Base-by-base conservation (phyloP, 2,797 vertebrate genomes). In the Denticeps clupeoides region DNA sequence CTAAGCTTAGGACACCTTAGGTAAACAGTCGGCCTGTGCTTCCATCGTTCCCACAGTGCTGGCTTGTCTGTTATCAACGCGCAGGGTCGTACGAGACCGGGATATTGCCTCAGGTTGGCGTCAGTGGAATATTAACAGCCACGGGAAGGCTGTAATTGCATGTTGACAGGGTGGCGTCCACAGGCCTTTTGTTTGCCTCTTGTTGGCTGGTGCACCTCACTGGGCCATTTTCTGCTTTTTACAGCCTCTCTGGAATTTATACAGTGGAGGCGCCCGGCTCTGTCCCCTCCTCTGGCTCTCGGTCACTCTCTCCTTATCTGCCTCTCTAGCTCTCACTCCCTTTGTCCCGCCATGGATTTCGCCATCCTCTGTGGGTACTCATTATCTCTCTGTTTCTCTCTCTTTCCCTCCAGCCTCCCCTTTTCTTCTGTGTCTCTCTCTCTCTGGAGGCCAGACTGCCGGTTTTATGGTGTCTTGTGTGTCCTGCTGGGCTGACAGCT, bases 161-260 rank as follows among this genome's bases (percentile, higher is more conserved):
- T 37, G 44, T 23, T 48, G 41, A 48, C 29, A 37, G 37, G 51
- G 51, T 35, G 52, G 51, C 49, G 54, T 47, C 33, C 42, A 47
- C 10, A 40, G 28, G 29, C 55, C 32, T 10, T 59, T 47, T 61
- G 57, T 62, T 62, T 60, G 60, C 33, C 41, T 53, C 55, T 57
- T 28, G 40, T 47, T 41, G 55, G 47, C 16, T 32, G 48, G 51
- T 42, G 12, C 55, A 49, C 28, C 35, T 55, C 27, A 7, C 29
- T 31, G 26, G 31, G 33, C 46, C 46, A 6, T 59, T 59, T 50
- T 58, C 43, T 48, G 26, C 54, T 40, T 62, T 72, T 73, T 67
- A 73, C 45, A 44, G 49, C 62, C 47, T 15, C 55, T 69, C 45
- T 53, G 64, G 70, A 69, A 73, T 70, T 70, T 69, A n/a, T n/a